Conservation (phyloP, 2,797 vertebrate genomes). For the Clarias platycephalus region DNA sequence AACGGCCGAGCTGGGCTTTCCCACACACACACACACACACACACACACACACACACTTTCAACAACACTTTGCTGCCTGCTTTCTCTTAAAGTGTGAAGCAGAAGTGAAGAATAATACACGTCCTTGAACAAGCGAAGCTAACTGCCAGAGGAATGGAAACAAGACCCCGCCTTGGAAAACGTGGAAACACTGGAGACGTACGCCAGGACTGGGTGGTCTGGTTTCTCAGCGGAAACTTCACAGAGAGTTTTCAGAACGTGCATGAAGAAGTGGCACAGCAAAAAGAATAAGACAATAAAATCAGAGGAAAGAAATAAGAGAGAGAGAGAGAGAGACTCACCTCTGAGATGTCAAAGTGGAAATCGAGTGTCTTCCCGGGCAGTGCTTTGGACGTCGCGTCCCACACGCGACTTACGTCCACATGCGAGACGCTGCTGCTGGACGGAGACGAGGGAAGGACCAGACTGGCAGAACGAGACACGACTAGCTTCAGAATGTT, state of each 20-base stretch:
- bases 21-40: slow-evolving; percentile 34
- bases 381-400: slow-evolving; percentile 89
- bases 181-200: slow-evolving; percentile 16
- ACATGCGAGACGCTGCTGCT: slow-evolving; percentile 87
- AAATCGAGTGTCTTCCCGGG: slow-evolving; percentile 98
- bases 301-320: background rate
- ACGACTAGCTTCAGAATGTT: slow-evolving; percentile 98
- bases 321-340: slow-evolving; percentile 56
- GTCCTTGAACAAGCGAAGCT: slow-evolving; percentile 56
- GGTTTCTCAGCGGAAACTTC: background rate
- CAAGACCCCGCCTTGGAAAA: slow-evolving; percentile 40
- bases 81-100: slow-evolving; percentile 52
- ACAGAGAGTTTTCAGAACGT: slow-evolving; percentile 2
- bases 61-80: slow-evolving; percentile 19
- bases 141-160: slow-evolving; percentile 47
- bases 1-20: slow-evolving; percentile 40
- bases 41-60: slow-evolving; percentile 51
- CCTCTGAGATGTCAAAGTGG: slow-evolving; percentile 98
- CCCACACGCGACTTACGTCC: slow-evolving; percentile 92
- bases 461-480: slow-evolving; percentile 92
- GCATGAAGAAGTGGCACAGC: background rate
- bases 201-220: slow-evolving; percentile 28
- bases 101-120: slow-evolving; percentile 58
- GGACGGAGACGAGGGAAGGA: slow-evolving; percentile 83
- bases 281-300: background rate